Base-by-base conservation (phyloP, 2,888 invertebrate genomes). In the Subacronicta megacephala region DNA sequence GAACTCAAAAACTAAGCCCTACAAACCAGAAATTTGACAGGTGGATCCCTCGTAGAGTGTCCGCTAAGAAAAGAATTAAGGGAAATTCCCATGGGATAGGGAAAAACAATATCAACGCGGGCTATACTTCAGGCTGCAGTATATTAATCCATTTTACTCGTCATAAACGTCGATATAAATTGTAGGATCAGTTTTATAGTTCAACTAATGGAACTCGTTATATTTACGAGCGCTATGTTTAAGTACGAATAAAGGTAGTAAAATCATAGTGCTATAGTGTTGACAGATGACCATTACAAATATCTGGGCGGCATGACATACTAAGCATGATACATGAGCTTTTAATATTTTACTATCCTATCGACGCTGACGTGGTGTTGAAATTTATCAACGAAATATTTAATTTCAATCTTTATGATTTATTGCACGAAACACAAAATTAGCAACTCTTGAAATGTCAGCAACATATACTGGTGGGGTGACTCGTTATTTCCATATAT, bases 181-280 rank as follows among this genome's bases (percentile, higher is more conserved):
- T 29, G 26, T 16, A 47, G 50, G 36, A 43, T 49, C 51, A 56
- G 13, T 45, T 56, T 45, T 45, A 31, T 54, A 35, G 47, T 44
- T 15, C 3, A 44, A 43, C 44, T 47, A 56, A 65, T 50, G 33
- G 31, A 38, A 29, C 20, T 33, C 20, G 35, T 53, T 45, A 40
- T 52, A 58, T 61, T 65, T 65, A 67, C 35, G 52, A 41, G 43
- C 33, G 23, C 7, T 20, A 31, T 40, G 15, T 10, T 10, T 26
- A 17, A 31, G 31, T n/a, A 31, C 31, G n/a, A 31, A 26, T 33
- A 5, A 17, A 17, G 38, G 50, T 52, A 20, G 15, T 56, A 44
- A 61, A 64, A 49, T 17, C 40, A 40, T 35, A 53, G 7, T 7
- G 33, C 7, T 10, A n/a, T 15, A 35, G n/a, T n/a, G n/a, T n/a